phyloP scores from a whole-genome alignment of 1,140 invertebrate genomes.

The Drosophila pandora region DNA sequence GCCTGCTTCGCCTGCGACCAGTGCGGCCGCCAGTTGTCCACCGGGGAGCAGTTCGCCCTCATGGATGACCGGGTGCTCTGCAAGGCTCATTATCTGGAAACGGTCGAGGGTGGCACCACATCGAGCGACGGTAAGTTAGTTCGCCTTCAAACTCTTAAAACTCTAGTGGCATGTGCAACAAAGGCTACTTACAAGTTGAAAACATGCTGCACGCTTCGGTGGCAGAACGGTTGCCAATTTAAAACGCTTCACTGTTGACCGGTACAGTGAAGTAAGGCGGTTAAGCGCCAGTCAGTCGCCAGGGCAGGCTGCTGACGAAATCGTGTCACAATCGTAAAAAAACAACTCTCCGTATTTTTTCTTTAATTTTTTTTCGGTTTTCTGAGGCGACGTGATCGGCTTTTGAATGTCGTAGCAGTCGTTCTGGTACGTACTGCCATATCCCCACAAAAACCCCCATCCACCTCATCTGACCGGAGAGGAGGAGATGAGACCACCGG shows the following conservation, averaged over 20 bases:
- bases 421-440: slow-evolving; percentile 1
- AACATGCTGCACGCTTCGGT: slow-evolving; percentile 62
- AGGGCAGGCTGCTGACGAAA: slow-evolving; percentile 57
- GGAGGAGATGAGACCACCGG: slow-evolving; percentile 59
- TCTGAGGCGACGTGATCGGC: slow-evolving; percentile 73
- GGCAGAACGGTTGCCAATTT: slow-evolving; percentile 71
- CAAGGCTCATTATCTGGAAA: slow-evolving; percentile 98
- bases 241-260: slow-evolving; percentile 57
- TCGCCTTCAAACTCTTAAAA: slow-evolving; percentile 11
- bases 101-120: slow-evolving; percentile 94
- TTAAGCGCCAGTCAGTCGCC: slow-evolving; percentile 72
- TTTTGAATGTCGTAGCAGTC: slow-evolving; percentile 52
- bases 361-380: background rate
- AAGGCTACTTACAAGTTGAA: slow-evolving; percentile 32
- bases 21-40: slow-evolving; percentile 97
- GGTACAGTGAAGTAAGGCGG: slow-evolving; percentile 30
- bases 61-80: slow-evolving; percentile 96
- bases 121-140: slow-evolving; percentile 90
- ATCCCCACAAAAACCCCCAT: background rate
- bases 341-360: slow-evolving; percentile 27
- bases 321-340: slow-evolving; percentile 75
- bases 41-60: slow-evolving; percentile 98
- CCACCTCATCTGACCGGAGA: background rate
- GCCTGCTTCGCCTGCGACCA: slow-evolving; percentile 99
- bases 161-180: slow-evolving; percentile 5